phyloP scores from a whole-genome alignment of 2,888 invertebrate genomes.

The Lumbricus terrestris region DNA sequence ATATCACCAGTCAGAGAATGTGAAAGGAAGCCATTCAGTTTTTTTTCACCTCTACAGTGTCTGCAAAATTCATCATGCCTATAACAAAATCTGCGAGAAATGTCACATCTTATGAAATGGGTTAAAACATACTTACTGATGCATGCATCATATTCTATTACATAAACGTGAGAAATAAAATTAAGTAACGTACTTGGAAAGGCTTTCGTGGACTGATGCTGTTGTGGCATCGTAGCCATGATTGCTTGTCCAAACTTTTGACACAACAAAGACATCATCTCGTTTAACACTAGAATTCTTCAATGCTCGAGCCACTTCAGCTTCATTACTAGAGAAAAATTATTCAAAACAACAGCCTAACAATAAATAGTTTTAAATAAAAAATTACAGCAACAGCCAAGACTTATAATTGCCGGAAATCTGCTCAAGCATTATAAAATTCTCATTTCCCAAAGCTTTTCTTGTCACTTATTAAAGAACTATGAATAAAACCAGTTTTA shows the following conservation, averaged over 20 bases:
- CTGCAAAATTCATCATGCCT: no score
- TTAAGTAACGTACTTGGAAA: not conserved
- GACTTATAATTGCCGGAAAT: not conserved
- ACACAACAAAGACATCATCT: constrained; percentile 27
- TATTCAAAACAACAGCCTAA: not conserved
- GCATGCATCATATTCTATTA: not conserved
- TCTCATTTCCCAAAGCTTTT: not conserved
- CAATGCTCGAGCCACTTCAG: constrained; percentile 26
- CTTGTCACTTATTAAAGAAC: not conserved
- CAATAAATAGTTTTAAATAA: not conserved
- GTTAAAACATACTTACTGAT: not conserved
- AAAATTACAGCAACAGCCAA: not conserved
- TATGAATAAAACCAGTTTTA: not conserved
- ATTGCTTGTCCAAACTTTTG: constrained; percentile 12
- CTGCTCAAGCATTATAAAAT: not conserved
- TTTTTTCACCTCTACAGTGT: no score
- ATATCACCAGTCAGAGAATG: no score
- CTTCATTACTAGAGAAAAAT: constrained; percentile 27
- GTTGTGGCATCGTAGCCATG: constrained; percentile 26
- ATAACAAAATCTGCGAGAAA: no score
- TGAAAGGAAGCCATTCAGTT: no score
- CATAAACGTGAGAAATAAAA: not conserved
- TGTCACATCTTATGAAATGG: not conserved
- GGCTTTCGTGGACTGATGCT: constrained; percentile 26
- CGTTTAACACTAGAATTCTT: constrained; percentile 22